These are phyloP conservation scores for Pseudomyrmex pallidus DNA, from an alignment of 1,140 invertebrate genomes.

Conservation along the genomic window DNA sequence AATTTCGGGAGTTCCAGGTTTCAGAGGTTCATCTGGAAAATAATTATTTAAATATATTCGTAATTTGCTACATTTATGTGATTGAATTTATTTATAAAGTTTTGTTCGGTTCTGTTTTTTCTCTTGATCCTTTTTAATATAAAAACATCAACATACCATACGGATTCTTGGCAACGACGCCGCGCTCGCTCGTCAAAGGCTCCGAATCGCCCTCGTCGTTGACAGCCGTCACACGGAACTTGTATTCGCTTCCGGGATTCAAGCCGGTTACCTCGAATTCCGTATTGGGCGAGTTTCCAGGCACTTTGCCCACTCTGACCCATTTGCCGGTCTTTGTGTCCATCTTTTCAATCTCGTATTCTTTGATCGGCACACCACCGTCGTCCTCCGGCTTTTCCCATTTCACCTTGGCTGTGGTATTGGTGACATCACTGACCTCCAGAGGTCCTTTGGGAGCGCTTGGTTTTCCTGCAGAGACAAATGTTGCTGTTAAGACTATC, in stretches of 20 bases:
- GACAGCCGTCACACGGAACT: conserved; percentile 97
- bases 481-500: background rate
- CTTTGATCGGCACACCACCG: conserved; percentile 96
- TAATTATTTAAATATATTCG: background rate
- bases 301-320: conserved; percentile 93
- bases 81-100: conserved; percentile 33
- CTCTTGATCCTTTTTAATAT: background rate
- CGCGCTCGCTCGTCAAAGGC: conserved; percentile 93
- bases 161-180: conserved; percentile 97
- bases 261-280: conserved; percentile 96
- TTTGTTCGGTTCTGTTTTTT: background rate
- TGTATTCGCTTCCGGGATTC: conserved; percentile 96
- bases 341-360: conserved; percentile 98
- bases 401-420: conserved; percentile 93
- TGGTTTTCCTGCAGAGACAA: conserved; percentile 87
- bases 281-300: conserved; percentile 90
- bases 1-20: conserved; percentile 96
- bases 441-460: conserved; percentile 94
- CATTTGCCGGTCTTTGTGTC: conserved; percentile 95
- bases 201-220: conserved; percentile 99
- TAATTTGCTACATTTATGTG: background rate
- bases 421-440: conserved; percentile 94
- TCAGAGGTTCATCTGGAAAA: conserved; percentile 90
- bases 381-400: conserved; percentile 97
- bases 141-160: conserved; percentile 90